Conservation (phyloP, 2,797 vertebrate species). For the Sebastes umbrosus region DNA sequence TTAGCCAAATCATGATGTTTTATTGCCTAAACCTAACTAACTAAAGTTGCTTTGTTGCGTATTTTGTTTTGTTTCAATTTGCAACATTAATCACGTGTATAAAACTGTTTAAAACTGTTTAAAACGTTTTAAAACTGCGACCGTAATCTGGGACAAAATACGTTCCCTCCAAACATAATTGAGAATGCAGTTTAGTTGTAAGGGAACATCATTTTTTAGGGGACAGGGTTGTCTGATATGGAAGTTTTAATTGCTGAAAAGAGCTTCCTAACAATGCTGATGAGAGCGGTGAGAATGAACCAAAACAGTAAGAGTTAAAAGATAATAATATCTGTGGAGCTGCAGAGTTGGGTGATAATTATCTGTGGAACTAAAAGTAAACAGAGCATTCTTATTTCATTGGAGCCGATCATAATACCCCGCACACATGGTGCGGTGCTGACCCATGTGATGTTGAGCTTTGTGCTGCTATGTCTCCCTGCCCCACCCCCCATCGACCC, state of each 20-base stretch:
- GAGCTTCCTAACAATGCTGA: too few relatives aligned
- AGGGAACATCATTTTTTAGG: too few relatives aligned
- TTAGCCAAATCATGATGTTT: too few relatives aligned
- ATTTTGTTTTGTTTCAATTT: too few relatives aligned
- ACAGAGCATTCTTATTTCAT: neutral
- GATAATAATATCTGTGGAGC: neutral
- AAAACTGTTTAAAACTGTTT: too few relatives aligned
- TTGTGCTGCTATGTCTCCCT: constrained; percentile 32
- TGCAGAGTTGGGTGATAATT: neutral
- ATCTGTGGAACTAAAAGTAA: neutral
- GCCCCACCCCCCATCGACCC: neutral
- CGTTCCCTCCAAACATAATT: too few relatives aligned
- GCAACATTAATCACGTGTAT: too few relatives aligned
- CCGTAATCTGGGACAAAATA: too few relatives aligned
- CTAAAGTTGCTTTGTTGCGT: too few relatives aligned
- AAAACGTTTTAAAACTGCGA: too few relatives aligned
- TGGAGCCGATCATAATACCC: neutral
- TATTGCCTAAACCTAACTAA: too few relatives aligned
- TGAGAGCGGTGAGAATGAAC: neutral
- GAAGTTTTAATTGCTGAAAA: neutral
- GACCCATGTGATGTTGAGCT: constrained; percentile 37
- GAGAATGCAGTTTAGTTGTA: too few relatives aligned
- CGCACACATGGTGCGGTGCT: constrained; percentile 2
- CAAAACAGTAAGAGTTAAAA: neutral
- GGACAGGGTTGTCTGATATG: neutral